Base-by-base conservation (phyloP, 2,888 invertebrate genomes). In the Cerastoderma edule region DNA sequence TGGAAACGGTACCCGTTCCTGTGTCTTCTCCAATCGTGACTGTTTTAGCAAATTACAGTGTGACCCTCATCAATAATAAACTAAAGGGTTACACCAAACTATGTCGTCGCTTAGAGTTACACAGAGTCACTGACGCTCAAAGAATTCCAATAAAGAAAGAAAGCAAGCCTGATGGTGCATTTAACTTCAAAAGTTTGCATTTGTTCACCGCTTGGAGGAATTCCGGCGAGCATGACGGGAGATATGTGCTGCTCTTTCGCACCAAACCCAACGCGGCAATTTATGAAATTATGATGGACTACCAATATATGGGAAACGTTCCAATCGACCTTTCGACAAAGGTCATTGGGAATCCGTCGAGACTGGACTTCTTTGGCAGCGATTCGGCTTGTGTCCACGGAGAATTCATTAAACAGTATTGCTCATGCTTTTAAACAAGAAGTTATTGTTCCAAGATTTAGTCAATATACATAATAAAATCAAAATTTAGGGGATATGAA, bases 271-370 rank as follows among this genome's bases (percentile, higher is more conserved):
- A 96, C 4, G 93, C 93, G 65, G 96, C 95, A 0, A 92, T 95
- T 57, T 97, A 97, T 91, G 97, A 97, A 92, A 96, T 95, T 1
- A 96, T 97, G 0, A 94, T 97, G 6, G 93, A 95, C 33, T 39
- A 92, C 93, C 85, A 67, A 19, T 50, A 78, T 50, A 30, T 88
- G 22, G 50, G 69, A 2, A 4, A 60, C 0, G 33, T 54, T 27
- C 64, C 64, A 0, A 48, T 48, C 83, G 39, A 94, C 94, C 67
- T 75, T 33, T 75, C 79, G 16, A 90, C 92, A 60, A 92, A 96
- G 0, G 93, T 95, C 0, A 54, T 85, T 24, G 97, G 97, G 24
- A 95, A 96, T 24, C 91, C 93, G 27, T 92, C 92, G 53, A 84
- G 93, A 33, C 88, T 91, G 19, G 93, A 93, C 77, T 80, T 86